phyloP scores from a whole-genome alignment of 2,113 vertebrate species.

The Ivindomyrus marchei region DNA sequence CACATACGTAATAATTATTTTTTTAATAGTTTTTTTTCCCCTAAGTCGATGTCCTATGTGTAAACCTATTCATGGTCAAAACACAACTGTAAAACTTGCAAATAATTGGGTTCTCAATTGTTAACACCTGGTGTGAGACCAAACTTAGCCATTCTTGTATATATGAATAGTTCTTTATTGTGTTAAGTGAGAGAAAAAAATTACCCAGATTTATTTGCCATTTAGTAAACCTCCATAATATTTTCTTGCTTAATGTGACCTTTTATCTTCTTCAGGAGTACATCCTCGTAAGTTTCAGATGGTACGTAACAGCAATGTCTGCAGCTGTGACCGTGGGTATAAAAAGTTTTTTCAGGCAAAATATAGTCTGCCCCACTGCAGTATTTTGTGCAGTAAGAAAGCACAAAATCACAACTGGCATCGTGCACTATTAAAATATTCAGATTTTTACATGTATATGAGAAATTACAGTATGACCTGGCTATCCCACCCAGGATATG shows the following conservation, averaged over 20 bases:
- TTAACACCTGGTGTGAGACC: not conserved
- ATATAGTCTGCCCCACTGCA: not conserved
- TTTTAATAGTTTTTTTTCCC: not conserved
- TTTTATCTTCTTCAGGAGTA: not conserved
- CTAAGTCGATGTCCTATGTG: not conserved
- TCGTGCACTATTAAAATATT: not conserved
- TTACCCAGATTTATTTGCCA: not conserved
- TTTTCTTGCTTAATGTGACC: not conserved
- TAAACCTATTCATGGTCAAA: not conserved
- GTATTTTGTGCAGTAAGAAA: not conserved
- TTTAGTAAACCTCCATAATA: constrained; percentile 5
- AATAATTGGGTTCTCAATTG: not conserved
- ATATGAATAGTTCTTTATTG: not conserved
- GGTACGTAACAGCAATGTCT: not conserved
- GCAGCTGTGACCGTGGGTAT: not conserved
- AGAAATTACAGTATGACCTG: not conserved
- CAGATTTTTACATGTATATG: not conserved
- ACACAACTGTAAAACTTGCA: not conserved
- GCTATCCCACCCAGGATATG: not conserved
- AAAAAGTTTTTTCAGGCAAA: not conserved
- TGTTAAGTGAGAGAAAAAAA: not conserved
- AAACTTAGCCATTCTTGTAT: not conserved
- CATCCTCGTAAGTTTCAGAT: not conserved
- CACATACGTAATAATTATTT: not conserved
- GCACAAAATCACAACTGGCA: not conserved